Conservation (phyloP, 2,888 invertebrate genomes). For the Synergus gifuensis region DNA sequence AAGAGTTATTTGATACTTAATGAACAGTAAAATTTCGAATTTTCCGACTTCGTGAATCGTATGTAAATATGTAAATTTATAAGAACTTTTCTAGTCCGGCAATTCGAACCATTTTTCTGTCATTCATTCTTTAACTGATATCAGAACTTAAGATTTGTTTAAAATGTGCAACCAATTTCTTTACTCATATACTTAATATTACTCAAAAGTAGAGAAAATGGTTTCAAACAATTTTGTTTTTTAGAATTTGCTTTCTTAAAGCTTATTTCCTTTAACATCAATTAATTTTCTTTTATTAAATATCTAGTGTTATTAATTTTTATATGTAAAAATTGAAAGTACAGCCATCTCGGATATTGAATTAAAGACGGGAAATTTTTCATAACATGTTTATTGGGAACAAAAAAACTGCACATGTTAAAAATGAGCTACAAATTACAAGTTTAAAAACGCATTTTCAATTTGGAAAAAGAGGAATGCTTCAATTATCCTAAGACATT, state of each 20-base stretch:
- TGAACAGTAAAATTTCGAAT: background rate
- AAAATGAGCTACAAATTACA: background rate
- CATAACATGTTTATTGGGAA: conserved; percentile 14
- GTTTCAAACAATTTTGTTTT: background rate
- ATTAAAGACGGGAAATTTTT: background rate
- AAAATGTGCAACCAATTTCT: conserved; percentile 31
- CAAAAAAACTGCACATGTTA: background rate
- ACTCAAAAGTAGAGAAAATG: background rate
- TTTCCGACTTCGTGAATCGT: conserved; percentile 24
- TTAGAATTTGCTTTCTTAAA: background rate
- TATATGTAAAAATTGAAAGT: conserved; percentile 23
- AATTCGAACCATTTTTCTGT: background rate
- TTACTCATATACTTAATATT: background rate
- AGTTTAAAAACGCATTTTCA: background rate
- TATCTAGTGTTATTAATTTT: background rate
- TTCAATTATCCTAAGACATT: background rate
- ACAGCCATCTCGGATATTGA: conserved; percentile 8
- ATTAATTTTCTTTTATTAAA: background rate
- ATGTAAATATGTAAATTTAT: conserved; percentile 38
- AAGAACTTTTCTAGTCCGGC: conserved; percentile 16
- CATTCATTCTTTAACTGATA: background rate
- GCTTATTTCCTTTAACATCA: background rate
- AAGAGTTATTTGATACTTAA: background rate
- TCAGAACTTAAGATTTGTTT: background rate
- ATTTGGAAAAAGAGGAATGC: background rate